These are phyloP conservation scores for Hydrocynus forskahlii DNA, from an alignment of 2,797 vertebrate species.

Conservation along the genomic window DNA sequence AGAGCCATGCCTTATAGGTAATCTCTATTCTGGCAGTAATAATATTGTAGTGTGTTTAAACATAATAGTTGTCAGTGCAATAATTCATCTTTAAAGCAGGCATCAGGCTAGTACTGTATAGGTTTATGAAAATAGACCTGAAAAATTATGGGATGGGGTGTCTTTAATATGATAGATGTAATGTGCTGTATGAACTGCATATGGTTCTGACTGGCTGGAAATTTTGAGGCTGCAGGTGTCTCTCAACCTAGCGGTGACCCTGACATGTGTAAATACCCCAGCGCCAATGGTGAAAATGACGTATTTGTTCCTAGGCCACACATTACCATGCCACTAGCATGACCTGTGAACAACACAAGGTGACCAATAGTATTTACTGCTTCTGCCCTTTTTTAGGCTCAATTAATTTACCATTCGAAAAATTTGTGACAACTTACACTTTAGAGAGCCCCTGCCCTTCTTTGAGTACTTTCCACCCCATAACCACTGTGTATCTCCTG, in stretches of 20 bases:
- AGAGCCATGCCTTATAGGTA: neutral
- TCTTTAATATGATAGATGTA: conserved; percentile 3
- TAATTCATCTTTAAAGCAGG: neutral
- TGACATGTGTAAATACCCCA: too few species aligned
- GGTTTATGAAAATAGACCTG: neutral
- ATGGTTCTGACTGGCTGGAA: neutral
- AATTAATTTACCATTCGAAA: too few species aligned
- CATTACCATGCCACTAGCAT: too few species aligned
- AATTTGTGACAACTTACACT: too few species aligned
- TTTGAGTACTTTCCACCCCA: too few species aligned
- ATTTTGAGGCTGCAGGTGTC: neutral
- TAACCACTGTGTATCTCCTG: too few species aligned
- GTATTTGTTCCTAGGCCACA: too few species aligned
- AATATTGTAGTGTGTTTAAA: conserved; percentile 8
- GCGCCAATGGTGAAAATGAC: too few species aligned
- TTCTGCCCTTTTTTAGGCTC: too few species aligned
- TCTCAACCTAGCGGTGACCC: neutral
- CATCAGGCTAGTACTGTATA: neutral
- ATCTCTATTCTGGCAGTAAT: neutral
- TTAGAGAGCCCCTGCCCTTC: too few species aligned
- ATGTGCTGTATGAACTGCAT: neutral
- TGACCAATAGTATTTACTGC: too few species aligned
- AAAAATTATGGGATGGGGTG: neutral
- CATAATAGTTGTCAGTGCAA: neutral
- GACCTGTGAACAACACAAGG: too few species aligned